Conservation (phyloP, 2,888 invertebrate genomes). For the Acutogordius australiensis region DNA sequence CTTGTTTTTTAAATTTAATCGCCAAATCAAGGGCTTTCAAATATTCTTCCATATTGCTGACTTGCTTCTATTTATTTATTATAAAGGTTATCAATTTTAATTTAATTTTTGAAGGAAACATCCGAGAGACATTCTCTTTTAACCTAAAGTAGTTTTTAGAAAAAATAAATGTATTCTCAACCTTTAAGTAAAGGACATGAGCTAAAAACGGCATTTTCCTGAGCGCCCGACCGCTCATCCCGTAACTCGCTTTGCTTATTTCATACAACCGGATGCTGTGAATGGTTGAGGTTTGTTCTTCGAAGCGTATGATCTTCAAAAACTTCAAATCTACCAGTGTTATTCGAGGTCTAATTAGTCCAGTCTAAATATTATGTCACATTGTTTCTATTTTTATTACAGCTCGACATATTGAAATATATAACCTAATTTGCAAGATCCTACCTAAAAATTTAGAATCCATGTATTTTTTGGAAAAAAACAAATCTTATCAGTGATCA, state of each 20-base stretch:
- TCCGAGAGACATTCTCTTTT: no score
- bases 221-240: slow-evolving; percentile 51
- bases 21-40: neutral
- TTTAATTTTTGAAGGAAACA: no score
- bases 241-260: slow-evolving; percentile 29
- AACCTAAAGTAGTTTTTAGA: neutral
- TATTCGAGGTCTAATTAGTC: neutral
- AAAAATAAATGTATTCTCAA: slow-evolving; percentile 18
- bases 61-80: neutral
- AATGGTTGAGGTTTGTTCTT: neutral
- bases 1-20: neutral
- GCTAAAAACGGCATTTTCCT: slow-evolving; percentile 64
- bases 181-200: slow-evolving; percentile 20
- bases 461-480: no score
- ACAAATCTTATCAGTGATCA: no score
- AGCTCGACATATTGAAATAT: no score
- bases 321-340: slow-evolving; percentile 6
- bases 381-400: no score
- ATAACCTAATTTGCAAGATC: no score
- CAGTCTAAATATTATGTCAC: neutral
- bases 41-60: neutral
- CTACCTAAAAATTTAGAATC: no score
- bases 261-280: neutral
- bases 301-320: neutral
- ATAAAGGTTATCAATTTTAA: no score